Conservation (phyloP, 1,140 invertebrate genomes). For the Helicoverpa armigera region DNA sequence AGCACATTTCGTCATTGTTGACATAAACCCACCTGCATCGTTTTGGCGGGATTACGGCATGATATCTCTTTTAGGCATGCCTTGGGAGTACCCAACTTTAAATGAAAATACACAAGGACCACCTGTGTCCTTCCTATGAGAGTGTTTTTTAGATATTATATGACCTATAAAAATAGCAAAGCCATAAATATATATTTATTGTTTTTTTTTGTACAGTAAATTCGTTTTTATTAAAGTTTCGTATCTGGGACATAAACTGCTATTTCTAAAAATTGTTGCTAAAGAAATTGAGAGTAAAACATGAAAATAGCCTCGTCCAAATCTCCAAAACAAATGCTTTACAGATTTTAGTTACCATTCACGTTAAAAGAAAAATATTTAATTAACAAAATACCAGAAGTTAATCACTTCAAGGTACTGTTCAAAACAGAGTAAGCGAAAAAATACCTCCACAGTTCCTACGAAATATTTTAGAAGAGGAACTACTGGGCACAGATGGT, state of each 20-base stretch:
- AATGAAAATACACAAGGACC: constrained; percentile 17
- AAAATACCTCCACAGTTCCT: neutral
- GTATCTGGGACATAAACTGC: no score
- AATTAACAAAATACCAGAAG: no score
- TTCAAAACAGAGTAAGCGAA: no score
- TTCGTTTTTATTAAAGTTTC: neutral
- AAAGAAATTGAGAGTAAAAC: no score
- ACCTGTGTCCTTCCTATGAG: constrained; percentile 17
- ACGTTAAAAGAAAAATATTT: no score
- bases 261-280: no score
- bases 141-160: neutral
- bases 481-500: neutral
- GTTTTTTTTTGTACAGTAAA: neutral
- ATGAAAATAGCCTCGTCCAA: no score
- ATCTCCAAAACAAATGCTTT: no score
- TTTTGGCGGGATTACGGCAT: constrained; percentile 24
- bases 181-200: neutral
- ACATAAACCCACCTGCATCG: constrained; percentile 22
- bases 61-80: constrained; percentile 20
- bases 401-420: no score
- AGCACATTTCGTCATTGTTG: neutral
- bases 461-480: constrained; percentile 3
- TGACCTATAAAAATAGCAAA: neutral
- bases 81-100: constrained; percentile 27
- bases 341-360: no score